Percentiles rank a stretch among this genome's conserved stretches.
Evolutionary conservation across 2,113 vertebrate genomes (phyloP).

Genomic region (Crotophaga sulcirostris): DNA sequence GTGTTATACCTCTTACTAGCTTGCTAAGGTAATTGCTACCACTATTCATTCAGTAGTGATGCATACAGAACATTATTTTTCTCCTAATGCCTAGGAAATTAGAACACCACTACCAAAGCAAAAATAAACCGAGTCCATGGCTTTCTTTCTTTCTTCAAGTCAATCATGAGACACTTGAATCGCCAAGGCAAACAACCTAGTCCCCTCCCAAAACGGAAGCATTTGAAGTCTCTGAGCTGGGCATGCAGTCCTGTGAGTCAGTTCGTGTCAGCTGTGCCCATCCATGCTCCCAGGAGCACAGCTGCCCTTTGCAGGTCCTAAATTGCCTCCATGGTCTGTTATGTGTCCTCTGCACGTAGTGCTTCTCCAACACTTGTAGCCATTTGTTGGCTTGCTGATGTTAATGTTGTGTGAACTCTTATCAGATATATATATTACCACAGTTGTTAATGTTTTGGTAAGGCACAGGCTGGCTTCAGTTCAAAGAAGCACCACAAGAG

Average conservation of each 20-base stretch:
- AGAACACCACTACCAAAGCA: background rate
- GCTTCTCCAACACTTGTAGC: background rate
- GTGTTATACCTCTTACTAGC: background rate
- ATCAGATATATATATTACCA: constrained; percentile 35
- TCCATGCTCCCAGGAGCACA: background rate
- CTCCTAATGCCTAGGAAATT: background rate
- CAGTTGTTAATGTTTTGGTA: constrained; percentile 12
- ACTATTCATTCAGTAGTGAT: background rate
- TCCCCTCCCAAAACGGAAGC: background rate
- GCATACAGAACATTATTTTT: background rate
- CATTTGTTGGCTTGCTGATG: constrained; percentile 14
- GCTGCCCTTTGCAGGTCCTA: background rate
- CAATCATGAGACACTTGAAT: background rate
- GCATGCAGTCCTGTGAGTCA: background rate
- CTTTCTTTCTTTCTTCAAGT: background rate
- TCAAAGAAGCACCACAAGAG: constrained; percentile 33
- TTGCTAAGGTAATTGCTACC: background rate
- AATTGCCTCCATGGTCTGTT: background rate
- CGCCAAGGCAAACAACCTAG: background rate
- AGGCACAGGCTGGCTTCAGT: constrained; percentile 3
- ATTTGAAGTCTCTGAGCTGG: background rate
- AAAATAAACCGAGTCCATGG: background rate
- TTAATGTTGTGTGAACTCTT: constrained; percentile 24
- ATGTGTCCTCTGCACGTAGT: background rate
- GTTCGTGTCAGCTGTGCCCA: background rate